These are phyloP conservation scores for Cephalopterus ornatus DNA, from an alignment of 2,113 vertebrate genomes.

Conservation along the genomic window DNA sequence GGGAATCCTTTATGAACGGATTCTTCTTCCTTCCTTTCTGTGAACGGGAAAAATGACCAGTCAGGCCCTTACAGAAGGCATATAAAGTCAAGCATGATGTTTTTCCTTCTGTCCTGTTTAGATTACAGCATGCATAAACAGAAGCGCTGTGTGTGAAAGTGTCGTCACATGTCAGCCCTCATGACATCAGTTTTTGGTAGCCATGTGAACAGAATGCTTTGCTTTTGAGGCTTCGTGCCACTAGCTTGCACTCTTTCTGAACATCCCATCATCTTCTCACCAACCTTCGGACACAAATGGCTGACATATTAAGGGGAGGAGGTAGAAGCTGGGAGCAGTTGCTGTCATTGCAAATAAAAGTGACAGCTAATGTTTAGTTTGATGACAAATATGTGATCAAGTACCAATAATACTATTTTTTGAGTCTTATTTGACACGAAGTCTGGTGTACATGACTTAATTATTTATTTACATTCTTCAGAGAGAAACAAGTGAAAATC, in stretches of 20 bases:
- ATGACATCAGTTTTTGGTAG: background rate
- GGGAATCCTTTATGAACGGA: background rate
- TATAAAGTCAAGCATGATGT: background rate
- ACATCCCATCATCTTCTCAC: background rate
- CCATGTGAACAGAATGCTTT: background rate
- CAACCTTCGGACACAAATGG: accelerated
- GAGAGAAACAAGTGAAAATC: background rate
- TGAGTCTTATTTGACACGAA: background rate
- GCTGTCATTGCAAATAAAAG: background rate
- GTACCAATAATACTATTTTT: background rate
- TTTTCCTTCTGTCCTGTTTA: background rate
- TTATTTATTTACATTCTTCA: background rate
- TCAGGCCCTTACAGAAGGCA: background rate
- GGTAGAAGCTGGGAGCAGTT: background rate
- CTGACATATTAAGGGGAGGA: background rate
- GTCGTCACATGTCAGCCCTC: background rate
- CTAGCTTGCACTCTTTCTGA: background rate
- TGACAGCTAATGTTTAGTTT: background rate
- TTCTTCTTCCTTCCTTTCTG: background rate
- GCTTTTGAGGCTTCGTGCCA: background rate
- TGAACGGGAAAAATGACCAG: background rate
- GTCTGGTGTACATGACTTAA: background rate
- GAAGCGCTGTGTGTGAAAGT: background rate
- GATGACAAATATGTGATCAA: background rate
- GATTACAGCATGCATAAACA: background rate